A percentile compares a stretch with the other conserved stretches of the same genome.
Evolutionary conservation across 1,140 invertebrate genomes (phyloP).

Genomic region (Ptiloglossa arizonensis): DNA sequence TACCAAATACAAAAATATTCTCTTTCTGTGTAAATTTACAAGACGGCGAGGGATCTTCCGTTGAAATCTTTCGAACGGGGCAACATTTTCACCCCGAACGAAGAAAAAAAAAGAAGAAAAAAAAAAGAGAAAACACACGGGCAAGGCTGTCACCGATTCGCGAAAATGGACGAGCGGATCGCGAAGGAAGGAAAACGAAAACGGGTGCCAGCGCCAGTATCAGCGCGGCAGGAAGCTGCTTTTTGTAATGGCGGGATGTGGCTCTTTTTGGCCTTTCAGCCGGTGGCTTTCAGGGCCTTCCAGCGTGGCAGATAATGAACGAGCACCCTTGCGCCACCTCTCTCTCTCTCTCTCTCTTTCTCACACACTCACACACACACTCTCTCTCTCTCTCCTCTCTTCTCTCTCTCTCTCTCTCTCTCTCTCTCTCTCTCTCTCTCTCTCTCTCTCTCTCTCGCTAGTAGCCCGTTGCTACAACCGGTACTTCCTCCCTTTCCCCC

Average conservation of each 20-base stretch:
- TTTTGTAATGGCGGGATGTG: conserved; percentile 60
- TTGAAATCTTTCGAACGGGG: too few species aligned
- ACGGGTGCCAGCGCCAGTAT: conserved; percentile 17
- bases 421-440: neutral
- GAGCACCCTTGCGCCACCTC: conserved; percentile 57
- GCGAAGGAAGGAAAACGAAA: conserved; percentile 14
- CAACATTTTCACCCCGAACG: too few species aligned
- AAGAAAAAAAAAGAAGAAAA: too few species aligned
- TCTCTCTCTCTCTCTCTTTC: neutral
- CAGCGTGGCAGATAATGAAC: conserved; percentile 64
- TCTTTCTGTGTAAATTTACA: too few species aligned
- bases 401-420: neutral
- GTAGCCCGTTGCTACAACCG: conserved; percentile 33
- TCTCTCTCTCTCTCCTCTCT: neutral
- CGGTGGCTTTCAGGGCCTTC: conserved; percentile 56
- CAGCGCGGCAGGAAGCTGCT: conserved; percentile 45
- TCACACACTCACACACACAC: too few species aligned
- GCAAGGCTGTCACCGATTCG: too few species aligned
- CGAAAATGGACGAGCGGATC: neutral
- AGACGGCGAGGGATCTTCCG: too few species aligned
- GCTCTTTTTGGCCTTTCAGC: conserved; percentile 61
- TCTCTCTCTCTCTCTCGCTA: neutral
- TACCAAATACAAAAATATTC: too few species aligned
- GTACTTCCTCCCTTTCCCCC: conserved; percentile 36
- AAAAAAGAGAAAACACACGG: too few species aligned